Conservation (phyloP, 1,140 invertebrate species). For the Temnothorax nylanderi region DNA sequence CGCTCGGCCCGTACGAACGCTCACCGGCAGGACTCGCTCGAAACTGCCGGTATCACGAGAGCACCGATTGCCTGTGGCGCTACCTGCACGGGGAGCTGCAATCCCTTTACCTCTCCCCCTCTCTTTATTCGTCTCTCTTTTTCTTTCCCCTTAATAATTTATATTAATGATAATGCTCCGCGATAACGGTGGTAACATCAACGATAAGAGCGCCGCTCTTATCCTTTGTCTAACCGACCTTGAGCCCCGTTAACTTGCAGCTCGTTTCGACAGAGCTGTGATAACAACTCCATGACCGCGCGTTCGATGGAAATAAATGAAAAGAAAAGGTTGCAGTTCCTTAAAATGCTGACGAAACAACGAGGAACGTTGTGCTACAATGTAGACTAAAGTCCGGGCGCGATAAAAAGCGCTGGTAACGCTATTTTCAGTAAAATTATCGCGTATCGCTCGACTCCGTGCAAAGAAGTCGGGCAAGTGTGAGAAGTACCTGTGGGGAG, state of each 20-base stretch:
- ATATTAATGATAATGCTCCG: neutral
- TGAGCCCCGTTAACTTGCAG: neutral
- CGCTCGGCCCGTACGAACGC: conserved; percentile 11
- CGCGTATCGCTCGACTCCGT: conserved; percentile 56
- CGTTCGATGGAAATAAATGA: neutral
- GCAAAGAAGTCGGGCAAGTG: conserved; percentile 71
- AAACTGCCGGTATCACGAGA: conserved; percentile 67
- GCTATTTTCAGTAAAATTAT: conserved; percentile 68
- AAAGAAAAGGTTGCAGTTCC: neutral
- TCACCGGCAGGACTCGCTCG: conserved; percentile 70
- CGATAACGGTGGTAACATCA: too few relatives aligned
- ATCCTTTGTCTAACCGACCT: neutral
- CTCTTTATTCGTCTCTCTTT: neutral
- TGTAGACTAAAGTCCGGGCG: neutral
- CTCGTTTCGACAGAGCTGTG: neutral
- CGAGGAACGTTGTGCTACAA: neutral
- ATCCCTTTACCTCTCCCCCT: conserved; percentile 39
- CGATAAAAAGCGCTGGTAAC: neutral
- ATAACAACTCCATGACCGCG: neutral
- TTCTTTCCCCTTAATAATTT: neutral
- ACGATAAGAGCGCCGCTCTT: neutral
- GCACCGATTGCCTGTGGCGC: conserved; percentile 43
- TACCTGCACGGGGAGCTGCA: conserved; percentile 58
- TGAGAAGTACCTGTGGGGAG: conserved; percentile 68
- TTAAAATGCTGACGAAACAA: neutral